These are phyloP conservation scores for Moxostoma hubbsi DNA, from an alignment of 2,797 vertebrate genomes.

Conservation along the genomic window DNA sequence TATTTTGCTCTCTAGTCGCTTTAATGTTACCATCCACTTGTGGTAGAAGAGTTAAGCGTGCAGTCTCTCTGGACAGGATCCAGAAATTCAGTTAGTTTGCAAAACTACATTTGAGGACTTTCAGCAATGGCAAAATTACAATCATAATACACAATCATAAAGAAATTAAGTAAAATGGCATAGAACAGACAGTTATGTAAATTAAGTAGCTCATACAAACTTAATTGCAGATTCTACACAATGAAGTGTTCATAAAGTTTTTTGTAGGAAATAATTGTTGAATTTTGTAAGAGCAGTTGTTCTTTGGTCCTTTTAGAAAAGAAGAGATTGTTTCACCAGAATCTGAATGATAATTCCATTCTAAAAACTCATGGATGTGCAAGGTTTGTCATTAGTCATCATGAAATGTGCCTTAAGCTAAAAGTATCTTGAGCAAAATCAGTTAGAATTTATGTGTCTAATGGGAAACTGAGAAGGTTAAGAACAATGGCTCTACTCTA, in stretches of 20 bases:
- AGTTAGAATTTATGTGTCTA: conserved; percentile 14
- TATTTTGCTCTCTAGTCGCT: not conserved
- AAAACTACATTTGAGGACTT: conserved; percentile 10
- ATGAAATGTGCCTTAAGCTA: conserved; percentile 30
- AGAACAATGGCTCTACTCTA: not conserved
- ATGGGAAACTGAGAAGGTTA: conserved; percentile 25
- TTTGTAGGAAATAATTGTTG: not conserved
- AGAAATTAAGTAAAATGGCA: conserved; percentile 10
- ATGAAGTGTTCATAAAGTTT: not conserved
- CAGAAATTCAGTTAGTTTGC: conserved; percentile 28
- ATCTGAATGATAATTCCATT: not conserved
- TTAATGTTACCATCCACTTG: not conserved
- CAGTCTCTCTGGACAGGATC: not conserved
- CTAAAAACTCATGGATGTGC: not conserved
- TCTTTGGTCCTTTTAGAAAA: too few relatives aligned
- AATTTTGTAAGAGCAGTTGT: not conserved
- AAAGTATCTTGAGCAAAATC: conserved; percentile 17
- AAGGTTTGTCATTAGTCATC: conserved; percentile 29
- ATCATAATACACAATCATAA: not conserved
- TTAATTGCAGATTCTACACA: not conserved
- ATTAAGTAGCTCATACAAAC: not conserved
- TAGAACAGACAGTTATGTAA: not conserved
- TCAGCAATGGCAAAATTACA: conserved; percentile 3
- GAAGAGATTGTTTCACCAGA: not conserved
- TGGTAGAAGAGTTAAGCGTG: not conserved